Percentiles rank a stretch among this genome's conserved stretches.
phyloP scores from a whole-genome alignment of 2,113 vertebrate genomes.

The Tauraco erythrolophus region DNA sequence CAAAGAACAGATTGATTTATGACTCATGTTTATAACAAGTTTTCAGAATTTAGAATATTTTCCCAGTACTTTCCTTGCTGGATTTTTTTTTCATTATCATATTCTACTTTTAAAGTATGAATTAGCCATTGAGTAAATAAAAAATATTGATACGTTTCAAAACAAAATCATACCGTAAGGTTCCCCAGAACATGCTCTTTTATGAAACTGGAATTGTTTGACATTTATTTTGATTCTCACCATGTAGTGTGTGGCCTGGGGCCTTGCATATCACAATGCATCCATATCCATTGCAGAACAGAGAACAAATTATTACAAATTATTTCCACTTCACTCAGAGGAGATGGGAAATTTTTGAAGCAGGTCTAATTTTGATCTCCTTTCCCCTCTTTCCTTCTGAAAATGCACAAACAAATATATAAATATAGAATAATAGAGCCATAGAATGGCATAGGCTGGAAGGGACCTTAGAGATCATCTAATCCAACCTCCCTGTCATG shows the following conservation, averaged over 20 bases:
- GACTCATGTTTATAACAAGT: not conserved
- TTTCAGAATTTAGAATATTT: not conserved
- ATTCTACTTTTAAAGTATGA: not conserved
- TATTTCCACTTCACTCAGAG: not conserved
- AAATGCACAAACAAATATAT: not conserved
- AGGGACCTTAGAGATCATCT: too few relatives aligned
- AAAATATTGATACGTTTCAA: not conserved
- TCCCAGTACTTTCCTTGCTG: not conserved
- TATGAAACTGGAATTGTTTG: not conserved
- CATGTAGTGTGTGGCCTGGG: not conserved
- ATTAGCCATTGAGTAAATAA: not conserved
- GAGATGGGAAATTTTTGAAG: not conserved
- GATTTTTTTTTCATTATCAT: not conserved
- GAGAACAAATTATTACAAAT: not conserved
- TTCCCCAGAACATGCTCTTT: not conserved
- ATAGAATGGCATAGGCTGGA: too few relatives aligned
- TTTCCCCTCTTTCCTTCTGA: not conserved
- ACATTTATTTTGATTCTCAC: not conserved
- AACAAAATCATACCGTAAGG: not conserved
- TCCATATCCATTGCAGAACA: not conserved
- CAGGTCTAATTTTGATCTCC: not conserved
- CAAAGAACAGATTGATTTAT: not conserved
- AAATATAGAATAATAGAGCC: too few relatives aligned
- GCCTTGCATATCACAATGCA: fast-evolving
- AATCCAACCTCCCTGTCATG: too few relatives aligned